These are phyloP conservation scores for Aradophagus sp. DNA, from an alignment of 1,140 invertebrate species.

Conservation along the genomic window DNA sequence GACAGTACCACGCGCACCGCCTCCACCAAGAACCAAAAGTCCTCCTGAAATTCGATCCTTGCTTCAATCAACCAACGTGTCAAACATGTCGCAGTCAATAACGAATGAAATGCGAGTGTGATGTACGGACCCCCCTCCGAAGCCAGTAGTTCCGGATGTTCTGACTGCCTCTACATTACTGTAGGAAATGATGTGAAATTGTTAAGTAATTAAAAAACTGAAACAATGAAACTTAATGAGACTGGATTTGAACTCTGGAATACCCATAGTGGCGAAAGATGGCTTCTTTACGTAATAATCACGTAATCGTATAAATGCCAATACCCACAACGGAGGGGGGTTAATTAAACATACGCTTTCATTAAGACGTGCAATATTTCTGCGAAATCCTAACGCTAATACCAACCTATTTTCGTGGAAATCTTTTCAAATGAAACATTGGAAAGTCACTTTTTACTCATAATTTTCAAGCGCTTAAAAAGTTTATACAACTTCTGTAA, in stretches of 20 bases:
- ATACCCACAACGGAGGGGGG: slow-evolving; percentile 42
- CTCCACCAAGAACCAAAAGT: slow-evolving; percentile 76
- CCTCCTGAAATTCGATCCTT: slow-evolving; percentile 78
- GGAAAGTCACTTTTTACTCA: background rate
- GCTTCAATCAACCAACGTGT: slow-evolving; percentile 68
- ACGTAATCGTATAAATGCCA: slow-evolving; percentile 8
- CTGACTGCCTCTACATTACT: slow-evolving; percentile 71
- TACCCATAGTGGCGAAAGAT: slow-evolving; percentile 14
- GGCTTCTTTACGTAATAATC: slow-evolving; percentile 9
- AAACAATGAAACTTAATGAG: slow-evolving; percentile 18
- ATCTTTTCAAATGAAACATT: slow-evolving; percentile 16
- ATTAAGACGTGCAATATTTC: slow-evolving; percentile 30
- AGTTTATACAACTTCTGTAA: too few relatives aligned
- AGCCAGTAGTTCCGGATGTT: slow-evolving; percentile 70
- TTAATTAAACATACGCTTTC: slow-evolving; percentile 23
- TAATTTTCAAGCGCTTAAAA: too few relatives aligned
- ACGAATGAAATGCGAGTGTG: slow-evolving; percentile 90
- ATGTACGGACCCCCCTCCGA: slow-evolving; percentile 78
- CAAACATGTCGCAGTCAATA: slow-evolving; percentile 79
- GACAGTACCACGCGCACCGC: slow-evolving; percentile 76
- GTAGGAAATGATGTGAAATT: slow-evolving; percentile 53
- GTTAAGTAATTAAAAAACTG: slow-evolving; percentile 15
- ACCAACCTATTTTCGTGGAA: slow-evolving; percentile 16
- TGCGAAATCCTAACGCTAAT: slow-evolving; percentile 12
- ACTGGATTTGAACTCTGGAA: slow-evolving; percentile 29